Base-by-base conservation (phyloP, 2,888 invertebrate species). In the Paralinhomoeus sp. region DNA sequence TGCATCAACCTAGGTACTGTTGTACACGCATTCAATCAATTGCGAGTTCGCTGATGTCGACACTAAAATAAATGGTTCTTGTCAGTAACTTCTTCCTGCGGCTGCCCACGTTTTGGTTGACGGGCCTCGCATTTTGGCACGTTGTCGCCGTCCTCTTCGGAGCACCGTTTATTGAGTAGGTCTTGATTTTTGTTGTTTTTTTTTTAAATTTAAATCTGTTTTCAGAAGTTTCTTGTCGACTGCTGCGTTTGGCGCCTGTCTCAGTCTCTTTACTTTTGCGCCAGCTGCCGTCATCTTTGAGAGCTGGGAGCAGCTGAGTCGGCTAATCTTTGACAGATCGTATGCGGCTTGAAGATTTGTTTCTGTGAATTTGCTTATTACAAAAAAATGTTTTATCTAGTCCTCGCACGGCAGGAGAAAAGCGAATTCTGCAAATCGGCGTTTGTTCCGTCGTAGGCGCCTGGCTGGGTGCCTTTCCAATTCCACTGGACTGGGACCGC, bases 401-500 rank as follows among this genome's bases (percentile, higher is more conserved):
- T n/a, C n/a, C n/a, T n/a, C n/a, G n/a, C n/a, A n/a, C n/a, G n/a
- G n/a, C n/a, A n/a, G n/a, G n/a, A n/a, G n/a, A n/a, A n/a, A n/a
- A n/a, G n/a, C n/a, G n/a, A n/a, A n/a, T n/a, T n/a, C n/a, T n/a
- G n/a, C n/a, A n/a, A n/a, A n/a, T n/a, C n/a, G n/a, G n/a, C n/a
- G n/a, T n/a, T n/a, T n/a, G n/a, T n/a, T n/a, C n/a, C 33, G 23
- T 80, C 15, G 62, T 78, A 31, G 83, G 83, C 2, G 74, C 80
- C 5, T 84, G 83, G 82, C 57, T 79, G 1, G 81, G 83, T 7
- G 80, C 81, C 2, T 71, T 78, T 45, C 77, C 79, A 1, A 79
- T 85, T 50, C 84, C 85, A 1, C 66, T 85, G 31, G 85, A 85
- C 62, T 85, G 85, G 85, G 79, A 83, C 62, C 71, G 76, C 40